Percentiles rank a stretch among this genome's conserved stretches.
These are phyloP conservation scores for Perca flavescens DNA, from an alignment of 2,113 vertebrate genomes.

Conservation along the genomic window DNA sequence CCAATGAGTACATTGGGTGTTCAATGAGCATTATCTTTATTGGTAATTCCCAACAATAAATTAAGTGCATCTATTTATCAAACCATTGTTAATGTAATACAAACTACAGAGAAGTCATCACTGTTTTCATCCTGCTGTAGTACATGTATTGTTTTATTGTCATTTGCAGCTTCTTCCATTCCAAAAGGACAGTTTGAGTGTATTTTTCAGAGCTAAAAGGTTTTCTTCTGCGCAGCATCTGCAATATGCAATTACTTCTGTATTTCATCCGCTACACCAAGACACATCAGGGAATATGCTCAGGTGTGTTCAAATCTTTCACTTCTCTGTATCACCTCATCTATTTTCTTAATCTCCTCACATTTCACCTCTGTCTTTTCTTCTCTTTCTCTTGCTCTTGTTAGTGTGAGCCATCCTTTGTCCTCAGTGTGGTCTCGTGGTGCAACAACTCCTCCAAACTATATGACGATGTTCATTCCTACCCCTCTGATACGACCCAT, in stretches of 20 bases:
- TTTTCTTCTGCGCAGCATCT: background rate
- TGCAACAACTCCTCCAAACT: too few species aligned
- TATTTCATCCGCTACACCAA: conserved; percentile 33
- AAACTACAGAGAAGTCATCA: background rate
- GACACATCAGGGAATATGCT: conserved; percentile 14
- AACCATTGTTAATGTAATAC: background rate
- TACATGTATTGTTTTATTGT: background rate
- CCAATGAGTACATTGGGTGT: too few species aligned
- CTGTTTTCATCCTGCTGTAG: too few species aligned
- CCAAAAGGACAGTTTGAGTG: background rate
- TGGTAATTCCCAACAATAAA: too few species aligned
- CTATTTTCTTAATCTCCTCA: background rate
- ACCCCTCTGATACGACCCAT: too few species aligned
- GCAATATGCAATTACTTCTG: conserved; percentile 18
- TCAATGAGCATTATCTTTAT: too few species aligned
- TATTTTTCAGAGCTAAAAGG: background rate
- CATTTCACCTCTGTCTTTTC: background rate
- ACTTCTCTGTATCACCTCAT: background rate
- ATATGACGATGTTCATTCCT: too few species aligned
- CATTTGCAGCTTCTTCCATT: background rate
- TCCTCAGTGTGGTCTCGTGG: background rate
- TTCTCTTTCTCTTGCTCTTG: background rate
- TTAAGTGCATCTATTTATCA: background rate
- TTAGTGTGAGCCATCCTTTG: background rate
- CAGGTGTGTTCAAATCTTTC: background rate